Evolutionary conservation across 1,140 invertebrate genomes (phyloP).

Genomic region (Drosophila bifasciata): DNA sequence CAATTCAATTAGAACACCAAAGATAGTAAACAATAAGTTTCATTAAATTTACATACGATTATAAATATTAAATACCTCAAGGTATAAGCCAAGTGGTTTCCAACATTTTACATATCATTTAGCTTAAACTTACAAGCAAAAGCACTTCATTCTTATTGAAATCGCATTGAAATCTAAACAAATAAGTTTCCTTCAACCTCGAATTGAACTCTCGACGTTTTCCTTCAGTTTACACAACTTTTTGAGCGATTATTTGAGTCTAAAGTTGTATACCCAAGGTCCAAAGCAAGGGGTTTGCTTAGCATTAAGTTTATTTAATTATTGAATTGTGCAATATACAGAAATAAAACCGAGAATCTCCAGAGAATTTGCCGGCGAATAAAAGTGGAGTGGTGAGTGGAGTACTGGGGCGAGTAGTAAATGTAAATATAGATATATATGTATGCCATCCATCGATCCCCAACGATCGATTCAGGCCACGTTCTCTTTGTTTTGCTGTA

Average conservation of each 20-base stretch:
- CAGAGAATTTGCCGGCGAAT: slow-evolving; percentile 33
- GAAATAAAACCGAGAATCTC: slow-evolving; percentile 21
- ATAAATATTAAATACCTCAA: neutral
- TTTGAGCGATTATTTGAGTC: neutral
- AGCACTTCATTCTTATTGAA: too few species aligned
- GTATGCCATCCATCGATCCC: neutral
- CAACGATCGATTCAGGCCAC: slow-evolving; percentile 40
- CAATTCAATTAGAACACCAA: too few species aligned
- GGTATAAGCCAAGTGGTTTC: too few species aligned
- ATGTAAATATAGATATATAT: neutral
- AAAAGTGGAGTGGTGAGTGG: slow-evolving; percentile 7
- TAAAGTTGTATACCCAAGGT: neutral
- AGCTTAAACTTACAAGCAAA: too few species aligned
- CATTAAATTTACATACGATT: neutral
- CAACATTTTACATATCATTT: neutral
- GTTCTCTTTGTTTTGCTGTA: slow-evolving; percentile 77
- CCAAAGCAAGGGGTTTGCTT: slow-evolving; percentile 25
- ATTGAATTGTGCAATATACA: slow-evolving; percentile 40
- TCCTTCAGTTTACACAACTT: neutral
- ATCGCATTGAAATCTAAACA: too few species aligned
- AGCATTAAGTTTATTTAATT: slow-evolving; percentile 54
- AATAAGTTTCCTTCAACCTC: too few species aligned
- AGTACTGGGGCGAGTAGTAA: slow-evolving; percentile 35
- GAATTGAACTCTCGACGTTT: too few species aligned
- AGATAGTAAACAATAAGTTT: neutral